Percentiles rank a stretch among this genome's conserved stretches.
Conservation (phyloP, 2,113 vertebrate genomes). For the Lophotis ruficrista region DNA sequence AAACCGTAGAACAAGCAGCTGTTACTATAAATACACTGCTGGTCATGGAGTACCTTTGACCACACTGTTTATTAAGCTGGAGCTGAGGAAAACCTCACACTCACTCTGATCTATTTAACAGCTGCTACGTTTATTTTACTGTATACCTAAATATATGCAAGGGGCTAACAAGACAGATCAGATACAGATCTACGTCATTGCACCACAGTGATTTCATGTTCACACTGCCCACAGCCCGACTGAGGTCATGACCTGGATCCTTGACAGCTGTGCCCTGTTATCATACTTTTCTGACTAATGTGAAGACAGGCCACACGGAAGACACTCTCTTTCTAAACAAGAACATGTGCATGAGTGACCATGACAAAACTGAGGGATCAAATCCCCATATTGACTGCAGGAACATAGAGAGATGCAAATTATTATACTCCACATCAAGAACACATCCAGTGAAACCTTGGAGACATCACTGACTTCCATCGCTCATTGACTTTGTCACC, state of each 20-base stretch:
- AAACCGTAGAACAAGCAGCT: not conserved
- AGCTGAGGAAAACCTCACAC: not conserved
- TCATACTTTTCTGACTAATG: not conserved
- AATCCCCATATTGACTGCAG: not conserved
- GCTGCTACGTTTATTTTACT: not conserved
- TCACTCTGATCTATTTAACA: not conserved
- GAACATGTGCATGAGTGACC: not conserved
- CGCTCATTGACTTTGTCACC: not conserved
- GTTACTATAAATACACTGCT: constrained; percentile 10
- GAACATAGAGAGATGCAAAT: not conserved
- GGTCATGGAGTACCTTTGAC: not conserved
- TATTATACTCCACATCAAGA: not conserved
- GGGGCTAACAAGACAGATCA: not conserved
- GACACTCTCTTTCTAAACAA: not conserved
- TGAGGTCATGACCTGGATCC: not conserved
- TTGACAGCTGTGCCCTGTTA: not conserved
- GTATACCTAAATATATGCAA: not conserved
- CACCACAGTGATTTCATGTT: not conserved
- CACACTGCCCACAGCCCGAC: not conserved
- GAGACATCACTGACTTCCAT: not conserved
- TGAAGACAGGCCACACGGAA: not conserved
- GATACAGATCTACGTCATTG: not conserved
- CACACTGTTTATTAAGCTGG: not conserved
- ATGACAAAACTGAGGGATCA: not conserved
- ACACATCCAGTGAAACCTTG: not conserved